Percentiles rank a stretch among this genome's conserved stretches.
These are phyloP conservation scores for Cryptomyrus ogoouensis DNA, from an alignment of 2,113 vertebrate genomes.

Conservation along the genomic window DNA sequence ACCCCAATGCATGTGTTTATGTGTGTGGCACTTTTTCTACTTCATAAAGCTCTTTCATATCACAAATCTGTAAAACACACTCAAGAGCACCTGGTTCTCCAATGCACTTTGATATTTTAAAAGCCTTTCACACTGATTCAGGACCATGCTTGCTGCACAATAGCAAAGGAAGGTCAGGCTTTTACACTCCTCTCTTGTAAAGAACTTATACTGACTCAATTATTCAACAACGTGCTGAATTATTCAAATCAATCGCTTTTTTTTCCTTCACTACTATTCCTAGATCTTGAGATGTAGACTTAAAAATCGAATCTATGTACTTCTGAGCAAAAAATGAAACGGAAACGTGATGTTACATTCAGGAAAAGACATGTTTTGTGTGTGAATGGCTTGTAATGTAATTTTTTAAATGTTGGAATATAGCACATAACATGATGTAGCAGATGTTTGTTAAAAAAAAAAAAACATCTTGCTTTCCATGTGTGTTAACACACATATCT, in stretches of 20 bases:
- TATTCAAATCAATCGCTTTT: constrained; percentile 48
- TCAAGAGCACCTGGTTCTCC: constrained; percentile 8
- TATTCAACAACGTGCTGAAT: constrained; percentile 52
- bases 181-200: constrained; percentile 46
- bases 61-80: constrained; percentile 17
- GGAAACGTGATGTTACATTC: background rate
- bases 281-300: background rate
- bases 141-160: constrained; percentile 22
- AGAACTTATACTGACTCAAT: constrained; percentile 48
- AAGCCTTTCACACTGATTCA: constrained; percentile 16
- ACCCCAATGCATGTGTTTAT: background rate
- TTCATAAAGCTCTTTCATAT: constrained; percentile 22
- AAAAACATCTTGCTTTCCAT: background rate
- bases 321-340: background rate
- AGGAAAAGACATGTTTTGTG: background rate
- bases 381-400: background rate
- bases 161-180: constrained; percentile 16
- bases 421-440: background rate
- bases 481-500: background rate
- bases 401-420: background rate
- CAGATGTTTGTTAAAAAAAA: background rate
- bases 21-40: constrained; percentile 12
- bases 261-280: constrained; percentile 25
- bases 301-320: background rate
- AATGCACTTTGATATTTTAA: constrained; percentile 32